Base-by-base conservation (phyloP, 2,113 vertebrate species). In the Mohoua ochrocephala region DNA sequence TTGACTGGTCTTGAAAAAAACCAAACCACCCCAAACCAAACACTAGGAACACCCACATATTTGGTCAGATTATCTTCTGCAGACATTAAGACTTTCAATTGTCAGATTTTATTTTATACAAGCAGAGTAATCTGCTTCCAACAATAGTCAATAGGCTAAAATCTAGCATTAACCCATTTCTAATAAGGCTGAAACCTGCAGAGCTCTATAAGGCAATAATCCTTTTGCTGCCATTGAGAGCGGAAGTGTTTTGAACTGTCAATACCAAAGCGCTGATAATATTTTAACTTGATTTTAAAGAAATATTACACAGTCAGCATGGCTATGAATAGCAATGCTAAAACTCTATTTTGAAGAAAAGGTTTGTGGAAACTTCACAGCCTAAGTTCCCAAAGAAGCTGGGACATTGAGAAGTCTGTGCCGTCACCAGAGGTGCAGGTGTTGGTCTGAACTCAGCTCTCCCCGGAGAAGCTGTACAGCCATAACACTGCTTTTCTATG, bases 101-200 rank as follows among this genome's bases (percentile, higher is more conserved):
- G 56, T 82, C 76, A 70, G 60, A 88, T 93, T 93, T 91, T 89
- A 89, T 94, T 96, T 86, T 87, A 95, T 33, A 94, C 33, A 67
- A 84, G 88, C 63, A 59, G 93, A 91, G 54, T 95, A 96, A 96
- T 94, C 94, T 78, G 71, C 85, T 94, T 97, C 53, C 73, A 89
- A 95, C 85, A 94, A 93, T 44, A 94, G 56, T 90, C 84, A 81
- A 84, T 42, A 94, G 79, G 63, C 70, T 84, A 88, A 94, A 97
- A 97, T 96, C 94, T 93, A 91, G 79, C 88, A 96, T 96, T 96
- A 96, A 91, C 90, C 83, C 85, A 97, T 94, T 96, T 97, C 88
- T 89, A 94, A 89, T 73, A 86, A 30, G 59, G 37, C 57, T 89
- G 82, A 91, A 88, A 93, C 89, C 87, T 33, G 35, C 26, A 78